Base-by-base conservation (phyloP, 2,888 invertebrate genomes). In the Coremacera marginata region DNA sequence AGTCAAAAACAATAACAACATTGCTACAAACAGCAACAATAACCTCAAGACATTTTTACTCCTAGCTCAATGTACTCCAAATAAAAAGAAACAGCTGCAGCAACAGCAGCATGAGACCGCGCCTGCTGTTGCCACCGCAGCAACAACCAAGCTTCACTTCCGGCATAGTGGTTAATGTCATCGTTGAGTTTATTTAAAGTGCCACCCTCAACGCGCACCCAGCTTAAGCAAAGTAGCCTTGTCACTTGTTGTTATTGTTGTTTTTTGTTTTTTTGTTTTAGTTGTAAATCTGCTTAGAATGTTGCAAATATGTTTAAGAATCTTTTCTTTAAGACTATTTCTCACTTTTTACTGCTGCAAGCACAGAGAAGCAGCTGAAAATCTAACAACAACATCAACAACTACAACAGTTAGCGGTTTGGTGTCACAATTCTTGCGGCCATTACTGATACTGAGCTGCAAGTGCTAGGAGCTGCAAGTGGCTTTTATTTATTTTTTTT, bases 281-380 rank as follows among this genome's bases (percentile, higher is more conserved):
- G 55, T n/a, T 60, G 57, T 14, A 60, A 27, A 60, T 60, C 63
- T 31, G 44, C 68, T 19, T 25, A 27, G 51, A 49, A 68, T 68
- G 19, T 68, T 51, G 68, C 68, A 49, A 49, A 68, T 68, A 51
- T 51, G n/a, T 49, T 49, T 68, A 11, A 68, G 25, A 68, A 68
- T 51, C 49, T 68, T 49, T 68, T 49, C 51, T 49, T 14, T 51
- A 1, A 4, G 25, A 22, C 51, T 27, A 51, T 51, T 51, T 51
- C 68, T 34, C 51, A 16, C 25, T 49, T 68, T 68, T 68, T 5
- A 22, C 22, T n/a, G 34, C 37, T 22, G 19, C 65, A 34, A 60
- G 22, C 27, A 25, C 4, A 34, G n/a, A 19, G 16, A 19, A 25
- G 25, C 31, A 27, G 7, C 63, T n/a, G 34, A 37, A 19, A 11